Percentiles rank a stretch among this genome's conserved stretches.
Evolutionary conservation across 2,797 vertebrate species (phyloP).

Genomic region (Neomorphus geoffroyi): DNA sequence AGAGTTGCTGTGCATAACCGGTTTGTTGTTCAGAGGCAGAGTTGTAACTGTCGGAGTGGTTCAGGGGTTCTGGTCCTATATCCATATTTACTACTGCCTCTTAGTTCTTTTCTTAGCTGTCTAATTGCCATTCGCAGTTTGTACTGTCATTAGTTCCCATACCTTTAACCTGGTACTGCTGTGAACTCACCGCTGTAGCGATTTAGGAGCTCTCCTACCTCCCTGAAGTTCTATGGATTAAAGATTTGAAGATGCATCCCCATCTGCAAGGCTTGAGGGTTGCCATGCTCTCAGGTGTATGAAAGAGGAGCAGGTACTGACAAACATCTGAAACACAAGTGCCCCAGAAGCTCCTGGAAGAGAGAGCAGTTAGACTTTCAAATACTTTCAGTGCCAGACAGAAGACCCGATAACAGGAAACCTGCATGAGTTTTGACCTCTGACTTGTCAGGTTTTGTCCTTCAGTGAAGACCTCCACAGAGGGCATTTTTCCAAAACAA

Average conservation of each 20-base stretch:
- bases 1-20: neutral
- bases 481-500: neutral
- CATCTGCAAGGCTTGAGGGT: neutral
- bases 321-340: neutral
- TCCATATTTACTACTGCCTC: neutral
- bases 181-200: neutral
- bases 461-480: neutral
- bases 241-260: neutral
- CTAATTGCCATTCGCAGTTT: neutral
- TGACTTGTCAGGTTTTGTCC: neutral
- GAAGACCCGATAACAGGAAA: neutral
- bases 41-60: neutral
- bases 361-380: neutral
- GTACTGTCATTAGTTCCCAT: neutral
- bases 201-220: neutral
- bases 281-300: neutral
- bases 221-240: neutral
- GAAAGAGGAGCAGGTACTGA: neutral
- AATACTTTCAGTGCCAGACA: neutral
- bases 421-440: neutral
- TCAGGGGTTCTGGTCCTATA: neutral
- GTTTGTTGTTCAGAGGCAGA: neutral
- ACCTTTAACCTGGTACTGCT: neutral
- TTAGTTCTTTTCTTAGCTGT: neutral
- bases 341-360: neutral